Conservation (phyloP, 2,888 invertebrate species). For the Halictus quadricinctus region DNA sequence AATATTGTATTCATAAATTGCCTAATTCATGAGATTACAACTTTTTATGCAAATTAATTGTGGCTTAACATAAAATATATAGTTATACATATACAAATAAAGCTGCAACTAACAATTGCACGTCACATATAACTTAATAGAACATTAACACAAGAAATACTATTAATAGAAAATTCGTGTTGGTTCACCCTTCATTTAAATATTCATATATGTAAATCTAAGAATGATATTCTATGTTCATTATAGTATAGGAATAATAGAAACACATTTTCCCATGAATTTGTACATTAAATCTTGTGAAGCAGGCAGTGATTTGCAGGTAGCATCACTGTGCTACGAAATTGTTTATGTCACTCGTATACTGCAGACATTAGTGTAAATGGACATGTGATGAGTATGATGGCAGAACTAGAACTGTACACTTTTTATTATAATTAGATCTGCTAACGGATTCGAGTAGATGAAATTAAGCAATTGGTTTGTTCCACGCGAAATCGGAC, state of each 20-base stretch:
- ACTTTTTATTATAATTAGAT: slow-evolving; percentile 25
- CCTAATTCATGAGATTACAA: slow-evolving; percentile 18
- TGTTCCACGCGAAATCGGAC: background rate
- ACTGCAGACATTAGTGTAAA: slow-evolving; percentile 50
- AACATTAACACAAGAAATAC: slow-evolving; percentile 31
- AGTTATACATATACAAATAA: slow-evolving; percentile 35
- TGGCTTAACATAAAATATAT: slow-evolving; percentile 41
- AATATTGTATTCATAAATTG: slow-evolving; percentile 24
- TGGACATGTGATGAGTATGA: slow-evolving; percentile 53
- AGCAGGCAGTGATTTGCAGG: slow-evolving; percentile 65
- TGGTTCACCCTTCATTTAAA: slow-evolving; percentile 23
- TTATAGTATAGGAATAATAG: slow-evolving; percentile 53
- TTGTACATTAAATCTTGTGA: slow-evolving; percentile 67
- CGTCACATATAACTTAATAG: slow-evolving; percentile 30
- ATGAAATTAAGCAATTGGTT: slow-evolving; percentile 10
- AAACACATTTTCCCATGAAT: slow-evolving; percentile 54
- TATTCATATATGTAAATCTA: slow-evolving; percentile 32
- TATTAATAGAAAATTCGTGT: slow-evolving; percentile 37
- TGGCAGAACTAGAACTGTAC: slow-evolving; percentile 51
- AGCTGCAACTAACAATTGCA: slow-evolving; percentile 28
- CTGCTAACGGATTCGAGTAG: slow-evolving; percentile 31
- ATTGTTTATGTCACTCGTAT: slow-evolving; percentile 53
- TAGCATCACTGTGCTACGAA: slow-evolving; percentile 62
- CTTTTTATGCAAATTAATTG: slow-evolving; percentile 23
- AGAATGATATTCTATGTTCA: slow-evolving; percentile 45